Evolutionary conservation across 2,113 vertebrate genomes (phyloP), one percentile per base, ranked within the genome.

Genomic region (Mus spicilegus): DNA sequence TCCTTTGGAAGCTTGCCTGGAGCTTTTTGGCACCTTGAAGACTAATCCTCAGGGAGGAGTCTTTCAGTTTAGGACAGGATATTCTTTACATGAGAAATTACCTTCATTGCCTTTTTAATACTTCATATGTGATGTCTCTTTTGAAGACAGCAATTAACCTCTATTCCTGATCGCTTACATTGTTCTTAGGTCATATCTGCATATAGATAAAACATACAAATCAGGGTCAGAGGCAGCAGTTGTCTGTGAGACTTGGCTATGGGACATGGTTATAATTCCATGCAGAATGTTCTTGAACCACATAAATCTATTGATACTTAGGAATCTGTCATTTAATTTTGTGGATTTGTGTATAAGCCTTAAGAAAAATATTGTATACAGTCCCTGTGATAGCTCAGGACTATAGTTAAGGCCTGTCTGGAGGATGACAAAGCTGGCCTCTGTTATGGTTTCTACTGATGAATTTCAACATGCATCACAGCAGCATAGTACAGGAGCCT

Each of bases 381-480:
- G 85, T 0, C 2, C 69, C 77, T 1, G 0, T 0, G 28, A 69
- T 20, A 65, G 51, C 72, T 70, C 78, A 39, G 46, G 67, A 91
- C 88, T 85, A 20, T 42, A 46, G 85, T 80, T 90, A 70, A 96
- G 75, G 77, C 8, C 10, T 81, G 91, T 85, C 72, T 80, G 42
- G 42, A 42, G 26, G n/a, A 0, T 1, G 92, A 33, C 56, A 51
- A 2, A 12, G 78, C 87, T 95, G 77, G 33, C 8, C 11, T 78
- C 36, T 51, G 63, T 92, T 97, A 93, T 42, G 26, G 91, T 95
- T 54, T 97, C 90, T 67, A 94, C 96, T 94, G 96, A 97, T 97
- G 81, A 85, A 95, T 97, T 95, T 95, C 72, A 56, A 12, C 1
- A 87, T 97, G 97, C 98, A 96, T 97, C 98, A 98, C 94, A 92